Base-by-base conservation (phyloP, 2,888 invertebrate genomes). In the Megalurothrips usitatus region DNA sequence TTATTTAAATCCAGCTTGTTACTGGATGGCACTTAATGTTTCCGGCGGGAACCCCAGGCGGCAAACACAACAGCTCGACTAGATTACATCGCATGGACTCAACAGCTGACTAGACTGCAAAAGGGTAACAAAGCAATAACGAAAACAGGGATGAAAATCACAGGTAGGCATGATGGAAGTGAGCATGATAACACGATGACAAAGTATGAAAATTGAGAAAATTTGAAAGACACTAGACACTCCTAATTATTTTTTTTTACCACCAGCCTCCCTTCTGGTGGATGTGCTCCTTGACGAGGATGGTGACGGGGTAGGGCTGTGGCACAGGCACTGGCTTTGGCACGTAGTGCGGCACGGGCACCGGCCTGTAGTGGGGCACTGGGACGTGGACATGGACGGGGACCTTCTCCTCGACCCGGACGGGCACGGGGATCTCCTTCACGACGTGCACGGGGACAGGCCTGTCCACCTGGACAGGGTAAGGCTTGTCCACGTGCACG, bases 251-350 rank as follows among this genome's bases (percentile, higher is more conserved):
- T 17, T 1, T 6, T 17, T 1, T n/a, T 75, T 26, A 75, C 68
- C 68, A 75, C 68, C 68, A 75, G 26, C 68, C 68, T 10, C 68
- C 68, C 68, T 75, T 75, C 68, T 75, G 23, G 68, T 75, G 68
- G 26, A 75, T 75, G 68, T 75, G 68, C 68, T 75, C 68, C 68
- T 75, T 75, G 68, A 75, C 68, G 10, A 75, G 68, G 68, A 75
- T 26, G 26, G 68, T 75, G 68, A 75, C 68, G 26, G 68, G 68
- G 26, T 75, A 75, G 12, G 68, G 68, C 23, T 9, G 11, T 12
- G 68, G 68, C 23, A 75, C 68, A 9, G 68, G 68, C 23, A 75
- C 68, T 8, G 68, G 68, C 68, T 75, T 75, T 23, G 68, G 68
- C 23, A 75, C 68, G 26, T 75, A 75, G 68, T 75, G 68, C 26